Percentiles rank a stretch among this genome's conserved stretches.
phyloP scores from a whole-genome alignment of 2,888 invertebrate genomes.

The Drosophila paramelanica region DNA sequence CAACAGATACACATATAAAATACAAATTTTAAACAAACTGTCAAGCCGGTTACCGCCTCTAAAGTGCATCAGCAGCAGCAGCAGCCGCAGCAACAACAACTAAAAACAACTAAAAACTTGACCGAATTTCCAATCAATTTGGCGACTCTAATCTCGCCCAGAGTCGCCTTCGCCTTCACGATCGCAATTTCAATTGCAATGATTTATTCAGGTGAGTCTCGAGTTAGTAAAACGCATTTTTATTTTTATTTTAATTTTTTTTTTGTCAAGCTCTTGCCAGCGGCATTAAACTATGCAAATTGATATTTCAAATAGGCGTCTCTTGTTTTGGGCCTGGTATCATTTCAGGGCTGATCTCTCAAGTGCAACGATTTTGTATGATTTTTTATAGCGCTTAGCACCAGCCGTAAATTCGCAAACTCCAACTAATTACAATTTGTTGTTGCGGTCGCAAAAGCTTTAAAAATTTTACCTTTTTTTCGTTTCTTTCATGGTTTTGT shows the following conservation, averaged over 20 bases:
- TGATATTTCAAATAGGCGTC: conserved; percentile 35
- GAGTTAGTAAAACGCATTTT: conserved; percentile 48
- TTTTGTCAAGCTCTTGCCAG: conserved; percentile 20
- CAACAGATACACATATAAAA: conserved; percentile 22
- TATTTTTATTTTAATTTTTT: neutral
- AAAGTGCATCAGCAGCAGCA: conserved; percentile 62
- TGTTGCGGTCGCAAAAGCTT: conserved; percentile 10
- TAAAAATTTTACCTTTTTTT: conserved; percentile 11
- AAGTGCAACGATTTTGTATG: conserved; percentile 47
- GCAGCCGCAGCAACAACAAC: conserved; percentile 13
- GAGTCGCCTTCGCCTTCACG: conserved; percentile 47
- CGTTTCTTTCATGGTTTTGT: neutral
- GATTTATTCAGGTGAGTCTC: conserved; percentile 77
- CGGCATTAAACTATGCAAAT: conserved; percentile 66
- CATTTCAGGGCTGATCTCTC: conserved; percentile 43
- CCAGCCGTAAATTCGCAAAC: conserved; percentile 52
- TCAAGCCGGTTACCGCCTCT: conserved; percentile 68
- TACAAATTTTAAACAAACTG: conserved; percentile 46
- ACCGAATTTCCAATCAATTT: conserved; percentile 71
- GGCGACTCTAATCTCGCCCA: conserved; percentile 68
- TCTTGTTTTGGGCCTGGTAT: conserved; percentile 29
- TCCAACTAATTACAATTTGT: conserved; percentile 59
- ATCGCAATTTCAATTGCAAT: conserved; percentile 57
- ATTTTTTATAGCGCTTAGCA: conserved; percentile 42
- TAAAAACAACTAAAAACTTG: conserved; percentile 60